phyloP scores from a whole-genome alignment of 2,797 vertebrate species.

The Phataginus tetradactyla region DNA sequence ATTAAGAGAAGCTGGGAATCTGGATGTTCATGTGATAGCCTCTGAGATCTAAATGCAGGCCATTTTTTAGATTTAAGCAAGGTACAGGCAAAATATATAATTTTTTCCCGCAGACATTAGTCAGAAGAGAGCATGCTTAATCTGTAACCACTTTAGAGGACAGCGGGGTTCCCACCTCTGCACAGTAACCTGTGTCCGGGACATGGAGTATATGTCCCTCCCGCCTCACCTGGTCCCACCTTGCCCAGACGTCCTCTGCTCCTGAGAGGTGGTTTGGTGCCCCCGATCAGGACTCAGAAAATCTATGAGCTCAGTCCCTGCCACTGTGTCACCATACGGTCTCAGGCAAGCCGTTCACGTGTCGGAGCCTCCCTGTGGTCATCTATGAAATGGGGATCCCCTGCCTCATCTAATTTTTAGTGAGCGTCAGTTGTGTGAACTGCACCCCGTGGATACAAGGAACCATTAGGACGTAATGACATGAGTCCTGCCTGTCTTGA shows the following conservation, averaged over 20 bases:
- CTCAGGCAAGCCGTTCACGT: neutral
- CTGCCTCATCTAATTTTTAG: neutral
- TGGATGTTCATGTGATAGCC: neutral
- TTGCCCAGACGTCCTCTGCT: neutral
- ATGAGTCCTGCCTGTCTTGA: neutral
- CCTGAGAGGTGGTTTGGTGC: neutral
- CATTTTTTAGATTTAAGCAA: neutral
- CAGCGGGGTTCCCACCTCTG: neutral
- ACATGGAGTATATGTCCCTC: accelerated
- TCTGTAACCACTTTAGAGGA: neutral
- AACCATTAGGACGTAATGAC: neutral
- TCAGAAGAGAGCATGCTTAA: neutral
- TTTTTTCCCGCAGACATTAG: neutral
- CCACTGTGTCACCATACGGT: neutral
- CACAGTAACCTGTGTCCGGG: neutral
- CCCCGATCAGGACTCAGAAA: neutral
- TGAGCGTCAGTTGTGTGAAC: neutral
- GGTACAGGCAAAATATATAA: neutral
- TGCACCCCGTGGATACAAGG: neutral
- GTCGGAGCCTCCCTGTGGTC: neutral
- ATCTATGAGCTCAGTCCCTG: neutral
- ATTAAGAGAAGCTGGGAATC: neutral
- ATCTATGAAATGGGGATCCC: neutral
- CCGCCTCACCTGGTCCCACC: neutral
- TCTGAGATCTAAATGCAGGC: neutral